Conservation (phyloP, 2,888 invertebrate genomes). For the Plemyria rubiginata region DNA sequence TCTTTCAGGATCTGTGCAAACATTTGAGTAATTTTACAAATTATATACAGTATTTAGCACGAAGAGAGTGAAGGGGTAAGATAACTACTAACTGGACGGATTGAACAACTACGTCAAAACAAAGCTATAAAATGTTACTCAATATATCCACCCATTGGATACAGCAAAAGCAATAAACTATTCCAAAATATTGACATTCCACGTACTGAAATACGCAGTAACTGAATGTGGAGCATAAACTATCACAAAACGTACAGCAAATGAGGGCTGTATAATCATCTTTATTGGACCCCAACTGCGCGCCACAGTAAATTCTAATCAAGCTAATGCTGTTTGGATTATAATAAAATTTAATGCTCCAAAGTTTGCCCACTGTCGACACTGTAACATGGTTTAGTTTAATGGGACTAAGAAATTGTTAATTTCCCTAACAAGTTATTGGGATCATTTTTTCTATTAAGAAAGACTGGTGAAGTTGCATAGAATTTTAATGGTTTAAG, state of each 20-base stretch:
- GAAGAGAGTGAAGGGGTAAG: background rate
- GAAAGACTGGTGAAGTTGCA: background rate
- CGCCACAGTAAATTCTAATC: conserved; percentile 40
- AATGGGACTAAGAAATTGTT: conserved; percentile 25
- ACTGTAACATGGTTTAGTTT: conserved; percentile 29
- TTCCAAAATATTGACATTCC: conserved; percentile 14
- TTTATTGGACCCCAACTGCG: conserved; percentile 40
- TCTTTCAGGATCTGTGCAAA: background rate
- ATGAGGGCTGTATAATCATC: conserved; percentile 36
- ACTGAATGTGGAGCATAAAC: conserved; percentile 3
- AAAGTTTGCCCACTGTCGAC: conserved; percentile 35
- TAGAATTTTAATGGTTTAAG: no score
- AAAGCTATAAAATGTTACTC: conserved; percentile 20
- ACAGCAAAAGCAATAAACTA: conserved; percentile 9
- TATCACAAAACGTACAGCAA: conserved; percentile 24
- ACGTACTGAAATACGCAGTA: background rate
- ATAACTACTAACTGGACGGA: background rate
- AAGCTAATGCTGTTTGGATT: conserved; percentile 41
- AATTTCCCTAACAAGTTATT: conserved; percentile 16
- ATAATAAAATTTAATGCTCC: conserved; percentile 42
- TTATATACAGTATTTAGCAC: no score
- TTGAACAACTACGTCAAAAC: conserved; percentile 14
- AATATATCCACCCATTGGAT: conserved; percentile 13
- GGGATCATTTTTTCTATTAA: conserved; percentile 9
- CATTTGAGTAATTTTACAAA: background rate